Base-by-base conservation (phyloP, 2,797 vertebrate species). In the Mycteria americana region DNA sequence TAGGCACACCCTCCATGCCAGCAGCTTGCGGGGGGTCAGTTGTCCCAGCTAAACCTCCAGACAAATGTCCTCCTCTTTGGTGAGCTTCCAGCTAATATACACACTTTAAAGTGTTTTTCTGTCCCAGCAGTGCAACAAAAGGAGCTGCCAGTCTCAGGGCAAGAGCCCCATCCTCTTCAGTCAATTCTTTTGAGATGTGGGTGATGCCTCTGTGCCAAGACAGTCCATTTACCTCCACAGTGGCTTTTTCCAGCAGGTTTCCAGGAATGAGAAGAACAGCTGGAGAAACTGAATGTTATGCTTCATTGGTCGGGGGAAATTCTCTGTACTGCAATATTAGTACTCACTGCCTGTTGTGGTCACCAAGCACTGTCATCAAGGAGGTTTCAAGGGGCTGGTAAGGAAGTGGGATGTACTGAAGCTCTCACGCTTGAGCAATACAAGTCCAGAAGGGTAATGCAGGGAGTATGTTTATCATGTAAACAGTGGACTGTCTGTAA, bases 381-480 rank as follows among this genome's bases (percentile, higher is more conserved):
- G 87, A 97, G 90, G 85, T 97, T 98, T 97, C 97, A 94, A 95
- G 82, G 79, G 94, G 93, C 89, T 96, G 91, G 94, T 97, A 95
- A 98, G 97, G 97, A 98, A 98, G 97, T 98, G 95, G 93, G 96
- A 95, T 82, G 75, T 85, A 96, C 96, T 96, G 96, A 89, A 93
- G 73, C 86, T 95, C 96, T 97, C 94, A 93, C 0, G 17, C 95
- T 98, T 98, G 92, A 93, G 97, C 95, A 98, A 97, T 96, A 85
- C 53, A 84, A 95, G 94, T 97, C 90, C 88, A 92, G 87, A 96
- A 97, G 94, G 96, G 97, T 87, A 95, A 95, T 56, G 89, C 54
- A 60, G 92, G 94, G 94, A 97, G 97, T 95, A 83, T 87, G 84
- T 95, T 95, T 96, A 74, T 97, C 94, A 93, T 81, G 91, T 93